Evolutionary conservation across 2,888 invertebrate genomes (phyloP), one percentile per base, ranked within the genome.

Genomic region (Phaonia tiefii): DNA sequence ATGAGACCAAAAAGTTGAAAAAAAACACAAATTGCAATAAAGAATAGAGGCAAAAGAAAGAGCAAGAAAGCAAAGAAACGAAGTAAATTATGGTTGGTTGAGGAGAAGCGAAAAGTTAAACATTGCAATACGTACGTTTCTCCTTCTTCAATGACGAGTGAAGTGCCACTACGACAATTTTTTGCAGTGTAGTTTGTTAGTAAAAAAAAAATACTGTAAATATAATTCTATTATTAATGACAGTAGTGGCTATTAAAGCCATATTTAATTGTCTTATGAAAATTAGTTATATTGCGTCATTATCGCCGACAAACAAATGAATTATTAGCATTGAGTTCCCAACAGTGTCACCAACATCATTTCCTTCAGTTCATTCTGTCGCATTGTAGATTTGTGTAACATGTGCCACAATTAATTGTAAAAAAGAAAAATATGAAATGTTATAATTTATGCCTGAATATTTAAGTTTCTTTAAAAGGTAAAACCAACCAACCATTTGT

Each of bases 221-320:
- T 31, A 31, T n/a, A n/a, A n/a, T n/a, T n/a, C n/a, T n/a, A n/a
- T n/a, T n/a, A n/a, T n/a, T n/a, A n/a, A n/a, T n/a, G n/a, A n/a
- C n/a, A n/a, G n/a, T n/a, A n/a, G n/a, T n/a, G n/a, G n/a, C n/a
- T n/a, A n/a, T n/a, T n/a, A n/a, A n/a, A n/a, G n/a, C n/a, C n/a
- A n/a, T n/a, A n/a, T n/a, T n/a, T n/a, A n/a, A n/a, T n/a, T n/a
- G n/a, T n/a, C n/a, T n/a, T n/a, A n/a, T n/a, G n/a, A n/a, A n/a
- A n/a, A n/a, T n/a, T n/a, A n/a, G n/a, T n/a, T 54, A 22, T 25
- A 54, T 54, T 54, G 54, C 54, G 54, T 54, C 54, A 54, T 54
- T 54, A 31, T 8, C 8, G 31, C 4, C 31, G 54, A 25, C 54
- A 54, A 22, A 54, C 13, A 54, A 54, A 22, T 4, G 25, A 54